These are phyloP conservation scores for Folsomia candida DNA, from an alignment of 2,888 invertebrate genomes.

Conservation along the genomic window DNA sequence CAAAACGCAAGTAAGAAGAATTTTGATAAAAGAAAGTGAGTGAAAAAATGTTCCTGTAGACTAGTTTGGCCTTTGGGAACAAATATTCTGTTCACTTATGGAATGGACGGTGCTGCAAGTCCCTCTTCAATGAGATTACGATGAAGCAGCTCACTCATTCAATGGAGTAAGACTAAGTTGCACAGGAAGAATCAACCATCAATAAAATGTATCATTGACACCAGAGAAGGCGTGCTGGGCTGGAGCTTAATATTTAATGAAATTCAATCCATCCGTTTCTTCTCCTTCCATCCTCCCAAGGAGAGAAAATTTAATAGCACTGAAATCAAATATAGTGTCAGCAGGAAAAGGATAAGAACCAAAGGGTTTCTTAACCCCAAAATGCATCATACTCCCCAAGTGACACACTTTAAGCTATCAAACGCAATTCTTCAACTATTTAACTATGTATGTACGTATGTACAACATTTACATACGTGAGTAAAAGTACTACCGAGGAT, in stretches of 20 bases:
- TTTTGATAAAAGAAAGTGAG: too few species aligned
- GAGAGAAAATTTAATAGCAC: neutral
- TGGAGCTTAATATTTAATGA: neutral
- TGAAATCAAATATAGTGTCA: neutral
- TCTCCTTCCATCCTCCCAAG: neutral
- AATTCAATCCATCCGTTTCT: neutral
- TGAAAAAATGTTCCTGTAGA: too few species aligned
- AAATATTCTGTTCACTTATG: neutral
- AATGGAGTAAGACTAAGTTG: neutral
- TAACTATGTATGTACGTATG: too few species aligned
- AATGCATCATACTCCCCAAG: too few species aligned
- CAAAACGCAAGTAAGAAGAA: too few species aligned
- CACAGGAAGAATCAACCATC: neutral
- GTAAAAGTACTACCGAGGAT: too few species aligned
- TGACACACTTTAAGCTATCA: too few species aligned
- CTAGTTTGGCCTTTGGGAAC: neutral
- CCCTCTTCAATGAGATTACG: constrained; percentile 1
- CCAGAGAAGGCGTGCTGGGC: neutral
- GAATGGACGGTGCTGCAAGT: neutral
- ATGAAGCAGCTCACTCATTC: constrained; percentile 3
- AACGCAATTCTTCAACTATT: too few species aligned
- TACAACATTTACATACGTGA: too few species aligned
- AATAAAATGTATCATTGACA: constrained; percentile 7
- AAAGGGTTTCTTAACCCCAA: too few species aligned
- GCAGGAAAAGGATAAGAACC: too few species aligned